Evolutionary conservation across 2,888 invertebrate genomes (phyloP).

Genomic region (Amphiduros pacificus): DNA sequence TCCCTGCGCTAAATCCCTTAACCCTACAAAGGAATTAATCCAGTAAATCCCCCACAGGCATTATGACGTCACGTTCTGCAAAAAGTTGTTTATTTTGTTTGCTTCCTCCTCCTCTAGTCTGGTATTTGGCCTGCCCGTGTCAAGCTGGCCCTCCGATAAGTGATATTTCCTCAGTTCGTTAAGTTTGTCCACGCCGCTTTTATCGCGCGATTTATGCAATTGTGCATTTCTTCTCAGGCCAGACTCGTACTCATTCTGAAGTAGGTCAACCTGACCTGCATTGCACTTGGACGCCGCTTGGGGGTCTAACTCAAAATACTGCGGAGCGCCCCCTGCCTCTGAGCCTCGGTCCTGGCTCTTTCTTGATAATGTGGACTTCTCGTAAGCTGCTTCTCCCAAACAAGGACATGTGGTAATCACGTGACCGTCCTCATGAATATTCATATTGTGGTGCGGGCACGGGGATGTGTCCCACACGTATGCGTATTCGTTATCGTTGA

Average conservation of each 20-base stretch:
- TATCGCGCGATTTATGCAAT: not conserved
- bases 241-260: constrained; percentile 1
- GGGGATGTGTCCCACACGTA: constrained; percentile 14
- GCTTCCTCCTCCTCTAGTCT: not conserved
- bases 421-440: not conserved
- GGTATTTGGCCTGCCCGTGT: not conserved
- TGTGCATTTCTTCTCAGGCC: not conserved
- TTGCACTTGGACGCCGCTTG: not conserved
- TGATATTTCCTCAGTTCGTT: not conserved
- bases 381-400: constrained; percentile 6
- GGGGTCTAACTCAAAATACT: constrained; percentile 16
- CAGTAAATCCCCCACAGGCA: too few species aligned
- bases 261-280: not conserved
- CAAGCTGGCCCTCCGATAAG: not conserved
- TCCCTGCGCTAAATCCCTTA: too few species aligned
- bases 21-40: too few species aligned
- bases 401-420: not conserved
- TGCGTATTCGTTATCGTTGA: constrained; percentile 16
- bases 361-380: constrained; percentile 10
- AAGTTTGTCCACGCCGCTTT: not conserved
- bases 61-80: too few species aligned
- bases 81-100: not conserved
- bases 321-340: not conserved
- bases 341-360: not conserved
- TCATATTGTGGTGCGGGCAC: not conserved